Evolutionary conservation across 2,797 vertebrate species (phyloP).

Genomic region (Oreortyx pictus): DNA sequence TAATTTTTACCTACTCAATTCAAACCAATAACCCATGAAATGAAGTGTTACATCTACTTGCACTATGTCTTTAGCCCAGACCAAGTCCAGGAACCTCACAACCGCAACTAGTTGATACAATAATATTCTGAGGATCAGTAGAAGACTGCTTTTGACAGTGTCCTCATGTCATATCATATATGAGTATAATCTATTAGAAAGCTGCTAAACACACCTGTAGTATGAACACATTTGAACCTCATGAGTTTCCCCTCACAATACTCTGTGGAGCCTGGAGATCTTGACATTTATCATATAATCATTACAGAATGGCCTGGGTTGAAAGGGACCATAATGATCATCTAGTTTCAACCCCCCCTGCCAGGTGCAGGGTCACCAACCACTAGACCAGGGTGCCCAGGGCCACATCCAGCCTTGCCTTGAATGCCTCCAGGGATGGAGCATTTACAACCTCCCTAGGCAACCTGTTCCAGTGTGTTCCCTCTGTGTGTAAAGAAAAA

Average conservation of each 20-base stretch:
- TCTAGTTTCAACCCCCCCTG: no score
- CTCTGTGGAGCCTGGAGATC: background rate
- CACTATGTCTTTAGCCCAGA: background rate
- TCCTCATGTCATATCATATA: fast-evolving
- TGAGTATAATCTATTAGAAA: background rate
- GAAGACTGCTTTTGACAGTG: background rate
- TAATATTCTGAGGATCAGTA: background rate
- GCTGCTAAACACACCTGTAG: background rate
- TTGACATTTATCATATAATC: background rate
- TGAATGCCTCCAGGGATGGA: no score
- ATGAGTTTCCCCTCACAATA: fast-evolving
- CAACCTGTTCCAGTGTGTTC: no score
- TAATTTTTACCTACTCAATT: background rate
- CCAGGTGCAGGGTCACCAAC: no score
- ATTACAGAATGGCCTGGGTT: no score
- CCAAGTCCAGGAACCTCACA: background rate
- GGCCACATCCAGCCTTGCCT: no score
- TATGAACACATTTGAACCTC: background rate
- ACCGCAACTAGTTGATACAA: background rate
- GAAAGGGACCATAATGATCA: no score
- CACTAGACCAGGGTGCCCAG: no score
- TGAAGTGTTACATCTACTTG: background rate
- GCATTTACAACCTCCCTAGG: no score
- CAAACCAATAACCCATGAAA: background rate
- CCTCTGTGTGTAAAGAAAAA: background rate